Conservation (phyloP, 1,140 invertebrate species). For the Pachyrhynchus sulphureomaculatus region DNA sequence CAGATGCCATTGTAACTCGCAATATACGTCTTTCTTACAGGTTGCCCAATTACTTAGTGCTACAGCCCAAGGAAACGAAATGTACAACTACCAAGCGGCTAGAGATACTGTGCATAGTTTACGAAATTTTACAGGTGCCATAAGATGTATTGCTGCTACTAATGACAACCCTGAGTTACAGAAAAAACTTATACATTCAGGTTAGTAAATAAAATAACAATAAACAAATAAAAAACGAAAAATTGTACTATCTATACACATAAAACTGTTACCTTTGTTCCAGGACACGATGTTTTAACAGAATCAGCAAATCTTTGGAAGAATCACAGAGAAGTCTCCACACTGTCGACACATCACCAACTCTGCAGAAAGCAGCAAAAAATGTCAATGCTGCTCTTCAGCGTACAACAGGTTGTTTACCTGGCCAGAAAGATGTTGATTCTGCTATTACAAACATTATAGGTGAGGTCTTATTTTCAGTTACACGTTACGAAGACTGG, state of each 20-base stretch:
- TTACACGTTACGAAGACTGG: background rate
- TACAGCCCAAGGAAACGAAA: conserved; percentile 80
- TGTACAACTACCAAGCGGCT: conserved; percentile 80
- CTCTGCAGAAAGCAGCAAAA: conserved; percentile 62
- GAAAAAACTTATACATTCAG: conserved; percentile 67
- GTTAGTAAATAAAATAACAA: conserved; percentile 48
- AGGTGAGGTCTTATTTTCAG: background rate
- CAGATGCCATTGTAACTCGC: too few relatives aligned
- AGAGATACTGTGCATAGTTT: conserved; percentile 77
- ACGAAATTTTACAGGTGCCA: conserved; percentile 63
- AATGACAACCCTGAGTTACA: conserved; percentile 64
- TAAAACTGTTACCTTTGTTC: background rate
- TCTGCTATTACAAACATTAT: conserved; percentile 80
- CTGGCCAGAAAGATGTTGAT: conserved; percentile 89
- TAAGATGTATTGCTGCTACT: conserved; percentile 71
- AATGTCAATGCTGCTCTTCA: conserved; percentile 59
- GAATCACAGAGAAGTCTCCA: conserved; percentile 71
- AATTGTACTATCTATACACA: too few relatives aligned
- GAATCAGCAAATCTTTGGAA: conserved; percentile 76
- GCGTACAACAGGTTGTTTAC: conserved; percentile 75
- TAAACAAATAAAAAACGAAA: too few relatives aligned
- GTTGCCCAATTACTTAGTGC: conserved; percentile 85
- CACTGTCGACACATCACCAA: conserved; percentile 60
- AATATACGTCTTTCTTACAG: conserved; percentile 4
- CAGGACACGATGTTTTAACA: conserved; percentile 70